Base-by-base conservation (phyloP, 2,888 invertebrate species). In the Polydrusus pterygomalis region DNA sequence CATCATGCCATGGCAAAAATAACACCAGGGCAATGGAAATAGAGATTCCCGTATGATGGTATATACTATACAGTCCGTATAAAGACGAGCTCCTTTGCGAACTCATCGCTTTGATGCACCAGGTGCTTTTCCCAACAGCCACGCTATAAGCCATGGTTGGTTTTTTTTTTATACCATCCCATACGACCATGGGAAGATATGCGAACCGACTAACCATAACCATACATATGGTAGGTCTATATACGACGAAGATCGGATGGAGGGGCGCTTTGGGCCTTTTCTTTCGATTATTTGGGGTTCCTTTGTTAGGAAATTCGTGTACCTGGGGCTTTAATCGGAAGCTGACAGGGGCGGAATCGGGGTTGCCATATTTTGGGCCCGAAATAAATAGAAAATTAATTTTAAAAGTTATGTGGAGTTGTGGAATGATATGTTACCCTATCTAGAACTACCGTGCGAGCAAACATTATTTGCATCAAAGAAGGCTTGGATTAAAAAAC, bases 321-420 rank as follows among this genome's bases (percentile, higher is more conserved):
- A 79, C 80, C 80, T 80, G 81, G 77, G 67, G 77, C 69, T 65
- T 73, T 70, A 74, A 77, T 73, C 56, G 45, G 60, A 67, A 58
- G 38, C 10, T 43, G 56, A 58, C 79, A 79, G 80, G 79, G 80
- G 47, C 74, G 75, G 77, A 79, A 74, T 25, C 68, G 20, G 40
- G 18, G 73, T 74, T 75, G 70, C 70, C 70, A 65, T 15, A 64
- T 56, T 65, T 60, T 60, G 45, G 45, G 15, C 9, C 8, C 20
- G 10, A 60, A 6, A 17, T 0, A n/a, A n/a, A 30, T 2, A 8
- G 15, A 58, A 30, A 25, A 25, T 3, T 3, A 40, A 40, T 40
- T 7, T 40, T 40, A 40, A 40, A 25, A n/a, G n/a, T 25, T 25
- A 25, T 25, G 2, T 25, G 1, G 25, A 5, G 5, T 25, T 25